A percentile compares a stretch with the other conserved stretches of the same genome.
phyloP scores from a whole-genome alignment of 1,140 invertebrate genomes.

The Lepidurus apus region DNA sequence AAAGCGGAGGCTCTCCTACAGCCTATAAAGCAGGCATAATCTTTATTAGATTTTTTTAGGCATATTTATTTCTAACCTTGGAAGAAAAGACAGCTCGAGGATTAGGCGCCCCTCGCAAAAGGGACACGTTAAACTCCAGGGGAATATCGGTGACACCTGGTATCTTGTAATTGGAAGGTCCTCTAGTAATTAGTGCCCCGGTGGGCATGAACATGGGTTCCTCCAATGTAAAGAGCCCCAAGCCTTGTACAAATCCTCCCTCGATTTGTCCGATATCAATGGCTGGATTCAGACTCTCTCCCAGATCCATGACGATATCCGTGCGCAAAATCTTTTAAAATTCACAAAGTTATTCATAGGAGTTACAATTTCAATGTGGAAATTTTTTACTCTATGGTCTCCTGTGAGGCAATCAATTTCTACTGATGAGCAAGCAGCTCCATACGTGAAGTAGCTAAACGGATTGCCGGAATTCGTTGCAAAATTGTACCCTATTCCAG shows the following conservation, averaged over 20 bases:
- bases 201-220: constrained; percentile 77
- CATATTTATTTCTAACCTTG: constrained; percentile 57
- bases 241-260: constrained; percentile 88
- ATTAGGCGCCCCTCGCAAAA: constrained; percentile 81
- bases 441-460: constrained; percentile 77
- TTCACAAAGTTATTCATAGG: no score
- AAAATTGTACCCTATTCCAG: constrained; percentile 69
- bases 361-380: not conserved
- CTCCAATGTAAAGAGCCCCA: constrained; percentile 85
- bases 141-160: constrained; percentile 83
- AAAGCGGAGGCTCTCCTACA: constrained; percentile 90
- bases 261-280: constrained; percentile 95
- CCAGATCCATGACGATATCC: constrained; percentile 94
- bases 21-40: constrained; percentile 56
- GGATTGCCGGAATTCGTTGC: constrained; percentile 62
- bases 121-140: constrained; percentile 82
- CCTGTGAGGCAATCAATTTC: constrained; percentile 84
- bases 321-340: constrained; percentile 63
- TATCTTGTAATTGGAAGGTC: constrained; percentile 90
- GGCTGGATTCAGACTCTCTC: constrained; percentile 86
- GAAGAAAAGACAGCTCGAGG: constrained; percentile 87
- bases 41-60: not conserved
- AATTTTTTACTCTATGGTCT: constrained; percentile 62
- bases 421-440: constrained; percentile 70
- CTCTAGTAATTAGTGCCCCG: constrained; percentile 72